These are phyloP conservation scores for Serilophus lunatus DNA, from an alignment of 2,113 vertebrate species.

Conservation along the genomic window DNA sequence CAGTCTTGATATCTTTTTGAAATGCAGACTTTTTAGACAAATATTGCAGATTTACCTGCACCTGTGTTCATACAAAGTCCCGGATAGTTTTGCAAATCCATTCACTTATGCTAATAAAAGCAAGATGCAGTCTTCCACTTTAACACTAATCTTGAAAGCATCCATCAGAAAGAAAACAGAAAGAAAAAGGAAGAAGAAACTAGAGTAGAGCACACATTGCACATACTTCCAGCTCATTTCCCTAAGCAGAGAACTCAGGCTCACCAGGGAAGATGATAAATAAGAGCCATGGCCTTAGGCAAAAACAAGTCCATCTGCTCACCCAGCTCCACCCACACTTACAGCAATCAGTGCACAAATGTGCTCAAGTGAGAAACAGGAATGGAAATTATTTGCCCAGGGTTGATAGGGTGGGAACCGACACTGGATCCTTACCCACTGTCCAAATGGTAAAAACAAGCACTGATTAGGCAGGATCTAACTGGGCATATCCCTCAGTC, in stretches of 20 bases:
- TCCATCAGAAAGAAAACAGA: not conserved
- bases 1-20: not conserved
- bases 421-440: not conserved
- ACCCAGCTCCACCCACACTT: not conserved
- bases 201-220: not conserved
- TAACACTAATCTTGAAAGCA: not conserved
- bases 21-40: not conserved
- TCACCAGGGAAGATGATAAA: not conserved
- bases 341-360: not conserved
- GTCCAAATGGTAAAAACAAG: not conserved
- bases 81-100: not conserved
- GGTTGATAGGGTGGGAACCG: not conserved
- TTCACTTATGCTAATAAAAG: not conserved
- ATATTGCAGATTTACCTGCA: not conserved
- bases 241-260: not conserved
- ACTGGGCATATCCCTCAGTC: too few species aligned
- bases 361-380: not conserved
- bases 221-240: not conserved
- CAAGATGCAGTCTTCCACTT: not conserved
- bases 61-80: not conserved
- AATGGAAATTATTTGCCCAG: not conserved
- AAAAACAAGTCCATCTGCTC: not conserved
- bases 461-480: not conserved
- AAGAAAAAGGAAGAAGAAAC: not conserved
- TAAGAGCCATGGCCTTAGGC: not conserved